A percentile compares a stretch with the other conserved stretches of the same genome.
These are phyloP conservation scores for Achroia grisella DNA, from an alignment of 1,140 invertebrate species.

Conservation along the genomic window DNA sequence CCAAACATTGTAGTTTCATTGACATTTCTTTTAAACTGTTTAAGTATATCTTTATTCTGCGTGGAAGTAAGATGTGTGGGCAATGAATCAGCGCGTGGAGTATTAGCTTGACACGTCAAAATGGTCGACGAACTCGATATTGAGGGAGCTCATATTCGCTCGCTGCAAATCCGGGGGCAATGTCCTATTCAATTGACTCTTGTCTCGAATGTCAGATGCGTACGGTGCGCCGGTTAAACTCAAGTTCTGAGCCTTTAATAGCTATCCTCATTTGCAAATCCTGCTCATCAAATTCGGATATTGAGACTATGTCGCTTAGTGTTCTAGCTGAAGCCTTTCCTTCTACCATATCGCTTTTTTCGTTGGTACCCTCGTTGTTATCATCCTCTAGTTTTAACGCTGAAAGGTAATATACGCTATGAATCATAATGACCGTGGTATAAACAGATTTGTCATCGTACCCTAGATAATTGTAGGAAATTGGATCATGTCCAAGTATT, in stretches of 20 bases:
- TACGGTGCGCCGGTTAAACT: slow-evolving; percentile 28
- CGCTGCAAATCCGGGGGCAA: slow-evolving; percentile 43
- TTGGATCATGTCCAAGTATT: slow-evolving; percentile 45
- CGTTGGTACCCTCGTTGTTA: slow-evolving; percentile 18
- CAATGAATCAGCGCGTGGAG: slow-evolving; percentile 51
- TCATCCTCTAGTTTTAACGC: slow-evolving; percentile 75
- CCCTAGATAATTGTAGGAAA: slow-evolving; percentile 25
- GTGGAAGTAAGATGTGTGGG: slow-evolving; percentile 56
- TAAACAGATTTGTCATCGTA: slow-evolving; percentile 20
- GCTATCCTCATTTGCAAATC: slow-evolving; percentile 70
- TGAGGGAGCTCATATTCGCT: slow-evolving; percentile 54
- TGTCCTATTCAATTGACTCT: slow-evolving; percentile 37
- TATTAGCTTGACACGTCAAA: slow-evolving; percentile 30
- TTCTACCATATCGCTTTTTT: slow-evolving; percentile 58
- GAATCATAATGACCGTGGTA: slow-evolving; percentile 17
- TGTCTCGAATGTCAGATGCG: slow-evolving; percentile 23
- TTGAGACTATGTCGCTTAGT: slow-evolving; percentile 80
- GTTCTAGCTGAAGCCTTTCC: slow-evolving; percentile 77
- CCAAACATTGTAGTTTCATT: slow-evolving; percentile 70
- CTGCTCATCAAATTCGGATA: slow-evolving; percentile 80
- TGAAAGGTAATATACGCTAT: slow-evolving; percentile 21
- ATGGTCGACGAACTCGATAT: slow-evolving; percentile 40
- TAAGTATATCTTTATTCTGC: slow-evolving; percentile 37
- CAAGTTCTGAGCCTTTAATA: slow-evolving; percentile 48
- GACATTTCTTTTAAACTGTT: slow-evolving; percentile 54